A percentile compares a stretch with the other conserved stretches of the same genome.
Evolutionary conservation across 2,888 invertebrate genomes (phyloP).

Genomic region (Clistopyga incitator): DNA sequence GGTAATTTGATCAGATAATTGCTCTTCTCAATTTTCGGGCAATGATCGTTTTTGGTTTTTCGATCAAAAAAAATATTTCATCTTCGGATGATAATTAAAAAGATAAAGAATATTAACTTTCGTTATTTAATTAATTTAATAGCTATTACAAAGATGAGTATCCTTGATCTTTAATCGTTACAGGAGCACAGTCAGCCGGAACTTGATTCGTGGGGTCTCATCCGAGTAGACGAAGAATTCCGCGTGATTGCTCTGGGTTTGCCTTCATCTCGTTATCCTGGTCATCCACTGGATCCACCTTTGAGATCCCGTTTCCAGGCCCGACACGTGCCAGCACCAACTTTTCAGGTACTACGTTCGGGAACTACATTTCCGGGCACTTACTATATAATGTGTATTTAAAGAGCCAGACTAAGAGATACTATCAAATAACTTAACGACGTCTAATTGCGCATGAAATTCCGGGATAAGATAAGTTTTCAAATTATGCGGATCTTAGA

Average conservation of each 20-base stretch:
- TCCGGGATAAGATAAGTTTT: constrained; percentile 60
- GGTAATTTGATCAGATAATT: constrained; percentile 84
- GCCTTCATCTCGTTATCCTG: constrained; percentile 94
- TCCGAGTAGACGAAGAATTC: constrained; percentile 96
- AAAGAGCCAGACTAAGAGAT: constrained; percentile 22
- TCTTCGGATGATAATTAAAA: background rate
- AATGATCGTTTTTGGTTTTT: background rate
- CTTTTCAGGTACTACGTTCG: constrained; percentile 91
- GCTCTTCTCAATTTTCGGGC: background rate
- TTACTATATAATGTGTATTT: constrained; percentile 3
- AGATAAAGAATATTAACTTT: no score
- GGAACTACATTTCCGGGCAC: constrained; percentile 73
- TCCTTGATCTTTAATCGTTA: constrained; percentile 70
- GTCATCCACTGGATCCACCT: constrained; percentile 98
- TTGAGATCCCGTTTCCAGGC: constrained; percentile 97
- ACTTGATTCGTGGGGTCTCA: constrained; percentile 93
- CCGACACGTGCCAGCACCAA: constrained; percentile 90
- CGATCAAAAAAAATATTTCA: background rate
- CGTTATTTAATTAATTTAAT: background rate
- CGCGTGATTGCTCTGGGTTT: constrained; percentile 96
- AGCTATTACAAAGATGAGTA: no score
- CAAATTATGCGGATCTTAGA: constrained; percentile 62
- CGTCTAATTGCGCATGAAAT: constrained; percentile 28
- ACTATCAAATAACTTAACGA: constrained; percentile 51
- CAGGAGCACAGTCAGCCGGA: constrained; percentile 93